Evolutionary conservation across 1,140 invertebrate species (phyloP).

Genomic region (Tachypleus tridentatus): DNA sequence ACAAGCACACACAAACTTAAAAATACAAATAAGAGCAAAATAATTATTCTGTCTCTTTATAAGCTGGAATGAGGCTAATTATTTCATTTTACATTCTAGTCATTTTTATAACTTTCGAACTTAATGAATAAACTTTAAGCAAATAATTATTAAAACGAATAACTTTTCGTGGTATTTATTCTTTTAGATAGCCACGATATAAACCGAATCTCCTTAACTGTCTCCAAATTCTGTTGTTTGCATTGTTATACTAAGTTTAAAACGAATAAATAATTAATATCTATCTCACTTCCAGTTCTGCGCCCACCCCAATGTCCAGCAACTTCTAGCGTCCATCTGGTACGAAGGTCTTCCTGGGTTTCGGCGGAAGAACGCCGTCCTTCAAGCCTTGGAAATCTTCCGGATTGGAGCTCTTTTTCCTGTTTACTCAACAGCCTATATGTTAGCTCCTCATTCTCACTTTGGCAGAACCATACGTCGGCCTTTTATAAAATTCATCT

Average conservation of each 20-base stretch:
- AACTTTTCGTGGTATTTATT: no score
- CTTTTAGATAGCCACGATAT: no score
- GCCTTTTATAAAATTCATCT: constrained; percentile 98
- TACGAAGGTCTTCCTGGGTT: constrained; percentile 95
- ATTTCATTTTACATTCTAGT: no score
- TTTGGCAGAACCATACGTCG: constrained; percentile 85
- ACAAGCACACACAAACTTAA: no score
- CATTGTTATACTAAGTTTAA: background rate
- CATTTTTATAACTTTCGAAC: no score
- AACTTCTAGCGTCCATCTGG: constrained; percentile 94
- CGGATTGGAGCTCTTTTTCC: constrained; percentile 88
- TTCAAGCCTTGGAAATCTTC: constrained; percentile 84
- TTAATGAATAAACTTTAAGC: no score
- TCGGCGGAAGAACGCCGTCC: constrained; percentile 85
- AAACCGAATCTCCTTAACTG: no score
- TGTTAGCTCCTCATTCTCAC: constrained; percentile 77
- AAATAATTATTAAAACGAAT: no score
- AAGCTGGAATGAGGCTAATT: no score
- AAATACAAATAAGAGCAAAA: no score
- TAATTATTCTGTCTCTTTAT: no score
- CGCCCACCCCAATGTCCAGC: constrained; percentile 95
- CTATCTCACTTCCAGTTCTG: constrained; percentile 63
- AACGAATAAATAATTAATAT: background rate
- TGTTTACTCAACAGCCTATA: constrained; percentile 85
- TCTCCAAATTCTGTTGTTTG: background rate